Evolutionary conservation across 2,113 vertebrate species (phyloP).

Genomic region (Electrona antarctica): DNA sequence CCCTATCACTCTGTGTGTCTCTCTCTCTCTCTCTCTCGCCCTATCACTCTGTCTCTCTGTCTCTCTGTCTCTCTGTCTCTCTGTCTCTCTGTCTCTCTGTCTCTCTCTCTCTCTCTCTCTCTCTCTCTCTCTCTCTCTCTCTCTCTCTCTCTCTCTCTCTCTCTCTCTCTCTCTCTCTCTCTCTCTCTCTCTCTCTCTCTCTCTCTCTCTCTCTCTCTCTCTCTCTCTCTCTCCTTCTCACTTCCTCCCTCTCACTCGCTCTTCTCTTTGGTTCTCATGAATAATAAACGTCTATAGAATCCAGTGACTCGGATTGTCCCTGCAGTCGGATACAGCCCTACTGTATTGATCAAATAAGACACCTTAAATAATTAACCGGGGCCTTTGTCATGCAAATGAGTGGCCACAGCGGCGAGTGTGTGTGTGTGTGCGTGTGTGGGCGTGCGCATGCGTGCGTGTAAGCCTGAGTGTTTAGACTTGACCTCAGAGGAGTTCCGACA

Average conservation of each 20-base stretch:
- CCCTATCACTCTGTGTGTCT: conserved; percentile 33
- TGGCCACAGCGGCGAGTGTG: conserved; percentile 42
- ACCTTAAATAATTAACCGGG: conserved; percentile 81
- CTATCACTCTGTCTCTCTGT: conserved; percentile 39
- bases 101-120: conserved; percentile 23
- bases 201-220: conserved; percentile 27
- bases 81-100: conserved; percentile 52
- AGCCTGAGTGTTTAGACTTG: neutral
- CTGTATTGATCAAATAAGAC: conserved; percentile 81
- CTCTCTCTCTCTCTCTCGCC: conserved; percentile 54
- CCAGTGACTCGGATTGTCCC: conserved; percentile 77
- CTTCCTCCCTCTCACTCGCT: conserved; percentile 34
- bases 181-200: conserved; percentile 55
- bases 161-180: conserved; percentile 26
- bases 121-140: too few relatives aligned
- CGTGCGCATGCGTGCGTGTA: conserved; percentile 2
- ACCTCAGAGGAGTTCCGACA: conserved; percentile 18
- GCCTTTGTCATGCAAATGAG: conserved; percentile 83
- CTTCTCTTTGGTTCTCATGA: conserved; percentile 72
- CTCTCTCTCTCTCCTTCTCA: conserved; percentile 48
- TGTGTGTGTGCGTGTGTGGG: conserved; percentile 45
- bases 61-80: conserved; percentile 34
- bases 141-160: conserved; percentile 56
- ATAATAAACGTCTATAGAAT: conserved; percentile 81
- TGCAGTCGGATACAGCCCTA: conserved; percentile 76